Conservation (phyloP, 2,888 invertebrate genomes). For the Erebia aethiops region DNA sequence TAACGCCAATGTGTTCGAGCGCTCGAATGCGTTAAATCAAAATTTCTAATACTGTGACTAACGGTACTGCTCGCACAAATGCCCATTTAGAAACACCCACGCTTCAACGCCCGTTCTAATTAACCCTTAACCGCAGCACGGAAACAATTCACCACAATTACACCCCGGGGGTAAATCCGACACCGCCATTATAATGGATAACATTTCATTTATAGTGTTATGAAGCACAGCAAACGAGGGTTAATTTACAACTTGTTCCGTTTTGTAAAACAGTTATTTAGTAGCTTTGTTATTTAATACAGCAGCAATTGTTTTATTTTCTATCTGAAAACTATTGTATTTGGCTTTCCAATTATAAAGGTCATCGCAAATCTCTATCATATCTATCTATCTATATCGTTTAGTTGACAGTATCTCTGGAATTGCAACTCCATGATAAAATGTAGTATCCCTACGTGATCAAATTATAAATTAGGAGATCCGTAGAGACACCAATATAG, state of each 20-base stretch:
- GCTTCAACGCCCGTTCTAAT: slow-evolving; percentile 34
- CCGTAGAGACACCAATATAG: no score
- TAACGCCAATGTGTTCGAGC: no score
- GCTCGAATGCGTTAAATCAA: no score
- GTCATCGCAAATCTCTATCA: no score
- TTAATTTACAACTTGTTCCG: slow-evolving; percentile 14
- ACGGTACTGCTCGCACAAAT: slow-evolving; percentile 5
- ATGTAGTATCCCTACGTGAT: no score
- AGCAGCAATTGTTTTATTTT: background rate
- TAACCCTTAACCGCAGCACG: slow-evolving; percentile 35
- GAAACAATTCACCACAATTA: slow-evolving; percentile 46
- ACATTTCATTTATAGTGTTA: slow-evolving; percentile 38
- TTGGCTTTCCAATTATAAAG: no score
- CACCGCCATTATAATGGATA: slow-evolving; percentile 36
- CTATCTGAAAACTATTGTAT: no score
- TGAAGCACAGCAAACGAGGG: slow-evolving; percentile 11
- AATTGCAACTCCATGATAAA: no score
- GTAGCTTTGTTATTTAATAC: background rate
- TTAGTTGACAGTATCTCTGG: no score
- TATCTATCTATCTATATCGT: no score
- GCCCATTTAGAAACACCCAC: background rate
- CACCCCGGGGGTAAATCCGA: slow-evolving; percentile 39
- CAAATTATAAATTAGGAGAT: no score
- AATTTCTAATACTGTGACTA: no score
- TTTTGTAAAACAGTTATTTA: background rate